Conservation (phyloP, 1,140 invertebrate species). For the Trinorchestia longiramus region DNA sequence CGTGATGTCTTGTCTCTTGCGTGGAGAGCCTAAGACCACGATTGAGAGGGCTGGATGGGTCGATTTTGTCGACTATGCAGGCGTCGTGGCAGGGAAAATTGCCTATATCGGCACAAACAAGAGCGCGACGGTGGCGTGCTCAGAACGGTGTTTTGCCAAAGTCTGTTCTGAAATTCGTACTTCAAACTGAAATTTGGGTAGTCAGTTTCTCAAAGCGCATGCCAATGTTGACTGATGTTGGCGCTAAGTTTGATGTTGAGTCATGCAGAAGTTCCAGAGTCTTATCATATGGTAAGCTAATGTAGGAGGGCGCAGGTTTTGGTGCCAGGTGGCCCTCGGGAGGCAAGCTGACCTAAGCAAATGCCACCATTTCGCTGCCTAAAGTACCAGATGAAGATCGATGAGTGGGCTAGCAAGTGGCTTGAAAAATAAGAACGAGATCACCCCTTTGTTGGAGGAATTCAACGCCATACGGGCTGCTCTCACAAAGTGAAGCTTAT, state of each 20-base stretch:
- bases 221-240: background rate
- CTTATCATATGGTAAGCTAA: background rate
- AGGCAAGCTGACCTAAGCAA: background rate
- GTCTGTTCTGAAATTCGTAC: background rate
- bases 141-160: background rate
- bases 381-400: constrained; percentile 7
- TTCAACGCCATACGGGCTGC: background rate
- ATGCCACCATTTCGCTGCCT: background rate
- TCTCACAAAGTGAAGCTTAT: background rate
- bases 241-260: background rate
- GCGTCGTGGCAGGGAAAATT: background rate
- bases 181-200: background rate
- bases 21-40: background rate
- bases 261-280: background rate
- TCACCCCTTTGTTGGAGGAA: background rate
- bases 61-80: background rate
- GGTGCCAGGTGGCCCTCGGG: background rate
- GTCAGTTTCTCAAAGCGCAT: background rate
- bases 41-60: background rate
- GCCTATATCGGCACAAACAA: background rate
- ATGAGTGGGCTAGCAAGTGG: background rate
- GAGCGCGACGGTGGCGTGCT: background rate
- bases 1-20: background rate
- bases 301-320: background rate
- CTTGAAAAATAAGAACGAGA: constrained; percentile 9